These are phyloP conservation scores for Orthonychiurus folsomi DNA, from an alignment of 2,888 invertebrate species.

Conservation along the genomic window DNA sequence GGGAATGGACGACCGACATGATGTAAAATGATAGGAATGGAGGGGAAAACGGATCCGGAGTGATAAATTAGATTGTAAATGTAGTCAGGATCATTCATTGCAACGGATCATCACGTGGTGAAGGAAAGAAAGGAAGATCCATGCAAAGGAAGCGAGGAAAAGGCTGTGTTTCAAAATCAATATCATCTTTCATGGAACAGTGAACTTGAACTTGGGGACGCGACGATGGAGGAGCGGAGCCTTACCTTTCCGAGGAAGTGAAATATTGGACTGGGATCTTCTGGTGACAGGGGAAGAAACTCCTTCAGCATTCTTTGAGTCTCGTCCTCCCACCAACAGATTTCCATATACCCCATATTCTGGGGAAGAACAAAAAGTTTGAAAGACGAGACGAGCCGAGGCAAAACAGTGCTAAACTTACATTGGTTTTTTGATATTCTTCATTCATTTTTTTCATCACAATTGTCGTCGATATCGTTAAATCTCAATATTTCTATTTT, in stretches of 20 bases:
- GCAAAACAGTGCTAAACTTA: too few species aligned
- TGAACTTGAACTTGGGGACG: neutral
- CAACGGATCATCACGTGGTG: neutral
- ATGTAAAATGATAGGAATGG: neutral
- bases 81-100: neutral
- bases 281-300: neutral
- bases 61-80: neutral
- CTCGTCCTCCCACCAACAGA: too few species aligned
- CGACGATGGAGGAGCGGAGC: neutral
- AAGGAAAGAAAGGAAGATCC: neutral
- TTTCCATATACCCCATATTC: too few species aligned
- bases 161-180: neutral
- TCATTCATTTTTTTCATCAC: too few species aligned
- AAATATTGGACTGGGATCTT: neutral
- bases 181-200: neutral
- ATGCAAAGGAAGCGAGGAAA: slow-evolving; percentile 5
- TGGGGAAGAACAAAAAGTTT: too few species aligned
- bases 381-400: too few species aligned
- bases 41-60: neutral
- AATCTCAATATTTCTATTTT: too few species aligned
- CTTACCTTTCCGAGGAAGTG: too few species aligned
- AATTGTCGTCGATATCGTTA: too few species aligned
- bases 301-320: neutral
- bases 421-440: too few species aligned
- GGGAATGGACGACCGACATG: too few species aligned